phyloP scores from a whole-genome alignment of 1,140 invertebrate genomes.

The Lamellibrachia luymesi region DNA sequence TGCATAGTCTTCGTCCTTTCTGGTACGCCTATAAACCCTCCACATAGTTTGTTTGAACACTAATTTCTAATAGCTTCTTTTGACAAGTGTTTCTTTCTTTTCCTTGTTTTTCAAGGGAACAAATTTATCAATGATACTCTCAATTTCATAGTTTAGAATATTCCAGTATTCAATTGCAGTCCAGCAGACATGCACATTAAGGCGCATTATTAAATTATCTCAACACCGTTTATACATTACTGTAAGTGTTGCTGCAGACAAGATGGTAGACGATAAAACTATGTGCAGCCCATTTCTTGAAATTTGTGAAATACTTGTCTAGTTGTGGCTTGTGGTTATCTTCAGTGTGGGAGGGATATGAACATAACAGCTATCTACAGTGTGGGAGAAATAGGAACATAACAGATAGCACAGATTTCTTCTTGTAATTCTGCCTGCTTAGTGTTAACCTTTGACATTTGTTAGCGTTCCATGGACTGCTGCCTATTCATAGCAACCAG shows the following conservation, averaged over 20 bases:
- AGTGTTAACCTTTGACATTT: background rate
- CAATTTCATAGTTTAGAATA: too few relatives aligned
- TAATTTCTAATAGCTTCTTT: too few relatives aligned
- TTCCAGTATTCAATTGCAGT: too few relatives aligned
- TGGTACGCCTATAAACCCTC: too few relatives aligned
- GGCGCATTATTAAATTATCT: too few relatives aligned
- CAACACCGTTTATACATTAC: background rate
- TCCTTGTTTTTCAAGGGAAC: too few relatives aligned
- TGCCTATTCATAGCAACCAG: background rate
- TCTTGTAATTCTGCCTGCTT: background rate
- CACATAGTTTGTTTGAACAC: too few relatives aligned
- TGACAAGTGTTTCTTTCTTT: too few relatives aligned
- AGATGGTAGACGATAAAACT: background rate
- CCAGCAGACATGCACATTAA: too few relatives aligned
- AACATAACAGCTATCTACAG: background rate
- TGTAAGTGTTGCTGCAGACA: background rate
- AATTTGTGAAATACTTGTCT: background rate
- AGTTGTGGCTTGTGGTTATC: background rate
- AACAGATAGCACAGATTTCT: background rate
- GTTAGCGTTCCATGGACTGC: background rate
- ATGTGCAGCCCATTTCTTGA: background rate
- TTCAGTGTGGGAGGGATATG: background rate
- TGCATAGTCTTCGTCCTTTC: too few relatives aligned
- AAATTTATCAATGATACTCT: too few relatives aligned
- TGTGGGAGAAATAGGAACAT: background rate